Evolutionary conservation across 2,113 vertebrate species (phyloP).

Genomic region (Ondatra zibethicus): DNA sequence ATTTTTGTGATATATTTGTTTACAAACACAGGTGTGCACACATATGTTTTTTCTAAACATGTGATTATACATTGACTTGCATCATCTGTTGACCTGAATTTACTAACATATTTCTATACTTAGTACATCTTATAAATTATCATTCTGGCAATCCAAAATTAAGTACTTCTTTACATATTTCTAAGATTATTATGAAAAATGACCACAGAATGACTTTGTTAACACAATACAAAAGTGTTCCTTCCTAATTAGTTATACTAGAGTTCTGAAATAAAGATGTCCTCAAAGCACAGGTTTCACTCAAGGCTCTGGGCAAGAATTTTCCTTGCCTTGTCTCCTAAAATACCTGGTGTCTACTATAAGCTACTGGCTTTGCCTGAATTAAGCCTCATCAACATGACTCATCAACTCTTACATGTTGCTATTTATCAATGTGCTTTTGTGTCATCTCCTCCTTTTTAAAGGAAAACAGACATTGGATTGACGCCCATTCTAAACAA

Average conservation of each 20-base stretch:
- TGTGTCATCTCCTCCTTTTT: not conserved
- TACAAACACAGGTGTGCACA: not conserved
- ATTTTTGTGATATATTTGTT: not conserved
- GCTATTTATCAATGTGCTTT: not conserved
- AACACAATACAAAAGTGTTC: not conserved
- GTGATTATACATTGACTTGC: not conserved
- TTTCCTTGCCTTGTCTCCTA: not conserved
- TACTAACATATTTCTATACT: not conserved
- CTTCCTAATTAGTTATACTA: not conserved
- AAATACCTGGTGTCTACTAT: not conserved
- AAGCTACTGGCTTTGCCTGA: not conserved
- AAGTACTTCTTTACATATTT: not conserved
- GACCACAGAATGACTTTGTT: not conserved
- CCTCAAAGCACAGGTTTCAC: not conserved
- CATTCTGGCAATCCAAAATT: not conserved
- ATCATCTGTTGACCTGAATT: not conserved
- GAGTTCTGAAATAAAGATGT: not conserved
- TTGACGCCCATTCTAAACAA: too few species aligned
- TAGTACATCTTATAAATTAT: not conserved
- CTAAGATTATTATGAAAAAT: not conserved
- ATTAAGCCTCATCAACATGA: not conserved
- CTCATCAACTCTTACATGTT: not conserved
- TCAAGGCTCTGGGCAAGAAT: not conserved
- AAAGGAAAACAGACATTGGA: not conserved
- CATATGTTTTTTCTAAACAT: not conserved